phyloP scores from a whole-genome alignment of 1,140 invertebrate genomes.

The Rhizoglyphus robini region DNA sequence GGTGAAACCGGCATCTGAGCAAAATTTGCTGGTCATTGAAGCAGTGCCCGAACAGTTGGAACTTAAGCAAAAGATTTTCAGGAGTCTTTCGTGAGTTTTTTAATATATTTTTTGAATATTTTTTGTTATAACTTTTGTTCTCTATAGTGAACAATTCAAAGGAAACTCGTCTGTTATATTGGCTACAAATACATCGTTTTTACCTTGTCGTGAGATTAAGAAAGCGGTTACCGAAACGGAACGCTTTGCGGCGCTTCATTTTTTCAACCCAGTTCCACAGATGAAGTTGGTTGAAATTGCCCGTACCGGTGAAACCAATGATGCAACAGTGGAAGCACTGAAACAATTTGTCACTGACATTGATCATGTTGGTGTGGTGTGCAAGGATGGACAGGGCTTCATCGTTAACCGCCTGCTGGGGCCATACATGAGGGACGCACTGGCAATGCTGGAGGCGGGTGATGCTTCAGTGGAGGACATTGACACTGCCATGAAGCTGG shows the following conservation, averaged over 20 bases:
- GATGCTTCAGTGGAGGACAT: slow-evolving; percentile 54
- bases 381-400: slow-evolving; percentile 68
- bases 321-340: slow-evolving; percentile 54
- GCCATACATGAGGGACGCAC: slow-evolving; percentile 58
- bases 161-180: slow-evolving; percentile 54
- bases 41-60: slow-evolving; percentile 72
- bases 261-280: slow-evolving; percentile 81
- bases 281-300: slow-evolving; percentile 70
- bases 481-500: slow-evolving; percentile 69
- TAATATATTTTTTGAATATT: too few species aligned
- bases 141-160: slow-evolving; percentile 37
- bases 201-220: too few species aligned
- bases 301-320: slow-evolving; percentile 36
- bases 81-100: too few species aligned
- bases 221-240: slow-evolving; percentile 50
- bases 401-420: slow-evolving; percentile 69
- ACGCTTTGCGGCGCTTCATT: slow-evolving; percentile 49
- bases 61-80: slow-evolving; percentile 62
- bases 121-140: too few species aligned
- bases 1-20: slow-evolving; percentile 36
- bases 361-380: slow-evolving; percentile 62
- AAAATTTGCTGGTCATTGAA: slow-evolving; percentile 64
- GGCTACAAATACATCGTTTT: slow-evolving; percentile 74
- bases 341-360: slow-evolving; percentile 61
- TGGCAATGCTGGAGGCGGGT: slow-evolving; percentile 58